phyloP scores from a whole-genome alignment of 1,140 invertebrate species.

The Caerostris extrusa region DNA sequence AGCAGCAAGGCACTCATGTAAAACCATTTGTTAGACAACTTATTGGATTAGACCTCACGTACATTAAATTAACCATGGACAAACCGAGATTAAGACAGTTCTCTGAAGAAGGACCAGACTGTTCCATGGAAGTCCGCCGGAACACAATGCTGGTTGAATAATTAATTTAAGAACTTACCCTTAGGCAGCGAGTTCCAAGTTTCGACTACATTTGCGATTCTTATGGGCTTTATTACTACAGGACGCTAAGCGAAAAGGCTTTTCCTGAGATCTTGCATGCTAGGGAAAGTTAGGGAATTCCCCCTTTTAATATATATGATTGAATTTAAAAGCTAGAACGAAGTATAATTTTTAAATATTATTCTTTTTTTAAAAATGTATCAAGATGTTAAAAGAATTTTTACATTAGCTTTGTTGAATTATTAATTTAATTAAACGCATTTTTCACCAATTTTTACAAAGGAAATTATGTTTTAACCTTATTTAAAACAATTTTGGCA shows the following conservation, averaged over 20 bases:
- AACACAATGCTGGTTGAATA: not conserved
- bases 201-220: not conserved
- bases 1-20: not conserved
- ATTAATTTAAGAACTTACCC: conserved; percentile 18
- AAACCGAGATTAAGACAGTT: not conserved
- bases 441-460: no score
- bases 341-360: no score
- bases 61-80: conserved; percentile 23
- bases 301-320: not conserved
- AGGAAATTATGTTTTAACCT: no score
- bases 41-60: not conserved
- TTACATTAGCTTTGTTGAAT: no score
- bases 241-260: not conserved
- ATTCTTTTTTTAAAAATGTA: no score
- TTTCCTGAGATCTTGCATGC: not conserved
- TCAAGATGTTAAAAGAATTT: no score
- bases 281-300: not conserved
- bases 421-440: no score
- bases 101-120: not conserved
- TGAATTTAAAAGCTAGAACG: not conserved
- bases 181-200: not conserved
- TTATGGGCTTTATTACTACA: not conserved
- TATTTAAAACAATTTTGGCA: no score
- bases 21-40: conserved; percentile 19
- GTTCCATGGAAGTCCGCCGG: not conserved